Conservation (phyloP, 2,797 vertebrate species). For the Alosa sapidissima region DNA sequence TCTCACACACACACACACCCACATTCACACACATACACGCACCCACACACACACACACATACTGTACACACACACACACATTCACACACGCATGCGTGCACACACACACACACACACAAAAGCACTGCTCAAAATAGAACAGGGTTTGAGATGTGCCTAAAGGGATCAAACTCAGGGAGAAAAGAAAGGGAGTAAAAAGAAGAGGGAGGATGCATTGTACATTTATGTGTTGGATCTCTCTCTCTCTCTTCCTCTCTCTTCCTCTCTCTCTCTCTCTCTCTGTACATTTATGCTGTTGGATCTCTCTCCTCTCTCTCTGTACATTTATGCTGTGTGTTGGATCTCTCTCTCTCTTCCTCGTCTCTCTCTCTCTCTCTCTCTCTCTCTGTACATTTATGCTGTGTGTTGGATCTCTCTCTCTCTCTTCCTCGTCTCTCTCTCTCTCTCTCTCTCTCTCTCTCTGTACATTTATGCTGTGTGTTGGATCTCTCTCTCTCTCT, state of each 20-base stretch:
- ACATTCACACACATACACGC: background rate
- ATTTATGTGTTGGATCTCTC: background rate
- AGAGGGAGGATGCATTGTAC: background rate
- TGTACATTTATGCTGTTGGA: too few relatives aligned
- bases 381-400: too few relatives aligned
- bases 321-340: too few relatives aligned
- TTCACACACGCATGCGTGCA: background rate
- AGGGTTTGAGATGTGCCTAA: background rate
- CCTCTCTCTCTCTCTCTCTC: too few relatives aligned
- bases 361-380: too few relatives aligned
- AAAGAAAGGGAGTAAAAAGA: background rate
- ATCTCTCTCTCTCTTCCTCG: too few relatives aligned
- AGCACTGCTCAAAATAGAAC: background rate
- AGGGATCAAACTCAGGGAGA: conserved; percentile 14
- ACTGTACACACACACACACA: background rate
- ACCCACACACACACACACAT: background rate
- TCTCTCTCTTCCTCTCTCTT: background rate
- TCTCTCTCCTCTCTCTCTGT: too few relatives aligned
- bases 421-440: too few relatives aligned
- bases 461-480: too few relatives aligned
- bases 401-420: too few relatives aligned
- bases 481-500: background rate
- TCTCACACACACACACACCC: background rate
- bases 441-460: too few relatives aligned
- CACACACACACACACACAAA: background rate